phyloP scores from a whole-genome alignment of 1,140 invertebrate species.

The Pseudomyrmex flavicornis region DNA sequence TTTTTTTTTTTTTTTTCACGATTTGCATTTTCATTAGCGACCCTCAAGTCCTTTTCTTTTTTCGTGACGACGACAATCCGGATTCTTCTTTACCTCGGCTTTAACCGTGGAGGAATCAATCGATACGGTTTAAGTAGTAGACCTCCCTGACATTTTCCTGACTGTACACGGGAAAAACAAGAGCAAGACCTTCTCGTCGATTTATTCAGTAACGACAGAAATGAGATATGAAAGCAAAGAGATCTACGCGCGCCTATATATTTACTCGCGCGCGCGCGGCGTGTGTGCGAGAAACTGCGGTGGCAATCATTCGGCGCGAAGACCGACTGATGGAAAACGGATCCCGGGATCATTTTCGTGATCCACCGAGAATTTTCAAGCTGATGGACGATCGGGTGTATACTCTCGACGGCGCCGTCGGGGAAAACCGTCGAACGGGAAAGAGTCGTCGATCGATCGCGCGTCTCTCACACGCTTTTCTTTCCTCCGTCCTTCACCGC shows the following conservation, averaged over 20 bases:
- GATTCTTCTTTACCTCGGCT: slow-evolving; percentile 23
- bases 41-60: slow-evolving; percentile 49
- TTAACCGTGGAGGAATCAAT: slow-evolving; percentile 46
- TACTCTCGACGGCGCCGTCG: neutral
- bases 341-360: slow-evolving; percentile 60
- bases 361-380: slow-evolving; percentile 29
- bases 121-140: slow-evolving; percentile 34
- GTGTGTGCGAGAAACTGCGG: neutral
- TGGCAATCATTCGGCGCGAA: neutral
- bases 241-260: neutral
- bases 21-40: slow-evolving; percentile 74
- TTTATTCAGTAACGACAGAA: slow-evolving; percentile 16
- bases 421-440: neutral
- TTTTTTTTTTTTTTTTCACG: slow-evolving; percentile 4
- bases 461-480: slow-evolving; percentile 15
- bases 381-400: slow-evolving; percentile 48
- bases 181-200: slow-evolving; percentile 34
- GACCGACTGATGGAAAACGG: slow-evolving; percentile 54
- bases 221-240: neutral
- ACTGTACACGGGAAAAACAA: slow-evolving; percentile 36
- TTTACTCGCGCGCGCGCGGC: neutral
- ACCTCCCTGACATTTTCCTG: slow-evolving; percentile 43
- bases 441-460: slow-evolving; percentile 58
- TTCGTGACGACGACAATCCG: neutral
- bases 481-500: neutral